These are phyloP conservation scores for Suricata suricatta DNA, from an alignment of 2,113 vertebrate species.

Conservation along the genomic window DNA sequence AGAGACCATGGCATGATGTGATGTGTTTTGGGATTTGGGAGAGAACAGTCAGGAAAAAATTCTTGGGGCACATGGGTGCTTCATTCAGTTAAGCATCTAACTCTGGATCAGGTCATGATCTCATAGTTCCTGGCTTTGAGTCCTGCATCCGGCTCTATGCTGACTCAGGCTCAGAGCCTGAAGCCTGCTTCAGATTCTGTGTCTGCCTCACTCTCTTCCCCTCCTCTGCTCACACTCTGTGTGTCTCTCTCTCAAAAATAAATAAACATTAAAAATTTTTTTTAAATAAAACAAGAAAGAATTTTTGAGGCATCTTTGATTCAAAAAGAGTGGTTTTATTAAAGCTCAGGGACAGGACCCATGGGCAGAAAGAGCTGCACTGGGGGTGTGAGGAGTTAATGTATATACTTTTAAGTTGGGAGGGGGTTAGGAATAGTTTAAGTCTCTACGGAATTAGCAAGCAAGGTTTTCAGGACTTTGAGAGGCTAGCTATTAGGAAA, in stretches of 20 bases:
- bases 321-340: neutral
- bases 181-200: too few relatives aligned
- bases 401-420: neutral
- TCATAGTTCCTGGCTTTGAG: too few relatives aligned
- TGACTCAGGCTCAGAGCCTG: too few relatives aligned
- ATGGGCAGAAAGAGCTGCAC: neutral
- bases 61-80: neutral
- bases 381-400: neutral
- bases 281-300: neutral
- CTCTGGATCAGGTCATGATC: too few relatives aligned
- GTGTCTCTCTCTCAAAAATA: too few relatives aligned
- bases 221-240: too few relatives aligned
- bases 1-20: neutral
- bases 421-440: neutral
- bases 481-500: neutral
- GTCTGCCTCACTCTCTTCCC: too few relatives aligned
- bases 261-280: too few relatives aligned
- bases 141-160: too few relatives aligned
- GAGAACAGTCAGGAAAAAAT: neutral
- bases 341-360: neutral
- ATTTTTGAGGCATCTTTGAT: neutral
- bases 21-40: neutral
- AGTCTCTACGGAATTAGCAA: neutral
- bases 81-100: too few relatives aligned
- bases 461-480: neutral